Base-by-base conservation (phyloP, 2,113 vertebrate species). In the Camarhynchus parvulus region DNA sequence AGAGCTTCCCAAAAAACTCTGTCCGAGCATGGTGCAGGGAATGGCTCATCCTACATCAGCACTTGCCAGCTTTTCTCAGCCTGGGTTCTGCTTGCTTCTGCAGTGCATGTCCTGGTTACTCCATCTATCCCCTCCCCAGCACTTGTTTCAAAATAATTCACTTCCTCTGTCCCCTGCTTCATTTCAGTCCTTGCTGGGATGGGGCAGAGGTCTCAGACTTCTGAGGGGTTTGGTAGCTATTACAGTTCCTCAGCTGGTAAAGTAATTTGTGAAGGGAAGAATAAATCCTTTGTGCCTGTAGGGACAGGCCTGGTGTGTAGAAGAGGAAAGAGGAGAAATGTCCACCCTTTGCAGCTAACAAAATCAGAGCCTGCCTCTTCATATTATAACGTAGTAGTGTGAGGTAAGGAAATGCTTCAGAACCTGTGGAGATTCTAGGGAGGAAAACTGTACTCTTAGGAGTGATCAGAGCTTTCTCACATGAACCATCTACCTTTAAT, bases 201-300 rank as follows among this genome's bases (percentile, higher is more conserved):
- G 62, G 76, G 81, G 73, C 77, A 93, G 89, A 97, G 81, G 78
- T 95, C 87, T 83, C 13, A 5, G 52, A 37, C 75, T 91, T 93
- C 59, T 83, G 50, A 44, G 41, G 33, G 16, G 8, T 47, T 89
- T 96, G 92, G 70, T 78, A 85, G 63, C 31, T 78, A 69, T 82
- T 92, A 39, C 44, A 37, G 61, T 72, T 82, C 44, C 58, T 94
- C 41, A 83, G 67, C 56, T 85, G 91, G 95, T 94, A 89, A 94
- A 92, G 89, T 91, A 79, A 94, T 94, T 91, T 87, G 56, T 83
- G 67, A 77, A 82, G 64, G 66, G 44, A 87, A 94, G 78, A 94
- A 96, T 91, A 96, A 94, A 89, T 93, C 87, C 58, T 95, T 94
- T 92, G 80, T 83, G 80, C 67, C 62, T 93, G 79, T 17, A 77